Conservation (phyloP, 2,797 vertebrate species). For the Brotogeris chrysoptera region DNA sequence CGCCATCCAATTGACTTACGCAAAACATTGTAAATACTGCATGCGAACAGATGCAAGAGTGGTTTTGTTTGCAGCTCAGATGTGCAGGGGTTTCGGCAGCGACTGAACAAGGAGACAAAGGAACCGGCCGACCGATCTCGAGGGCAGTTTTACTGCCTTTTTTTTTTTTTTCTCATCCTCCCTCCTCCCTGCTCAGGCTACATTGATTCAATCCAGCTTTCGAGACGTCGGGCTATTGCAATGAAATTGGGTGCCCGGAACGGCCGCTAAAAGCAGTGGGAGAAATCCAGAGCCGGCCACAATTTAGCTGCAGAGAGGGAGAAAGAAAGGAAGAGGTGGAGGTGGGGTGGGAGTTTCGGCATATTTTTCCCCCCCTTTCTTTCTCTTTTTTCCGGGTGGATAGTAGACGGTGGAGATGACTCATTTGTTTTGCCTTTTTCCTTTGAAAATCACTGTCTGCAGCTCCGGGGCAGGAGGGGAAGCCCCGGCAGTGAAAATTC, state of each 20-base stretch:
- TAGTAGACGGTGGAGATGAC: background rate
- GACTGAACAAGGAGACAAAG: conserved; percentile 82
- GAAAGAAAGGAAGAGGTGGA: background rate
- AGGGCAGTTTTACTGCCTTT: conserved; percentile 69
- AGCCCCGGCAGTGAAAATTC: background rate
- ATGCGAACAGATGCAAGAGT: conserved; percentile 80
- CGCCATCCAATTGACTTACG: conserved; percentile 72
- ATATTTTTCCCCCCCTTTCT: background rate
- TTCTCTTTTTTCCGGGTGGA: background rate
- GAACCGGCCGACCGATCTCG: conserved; percentile 83
- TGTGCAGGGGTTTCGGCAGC: conserved; percentile 52
- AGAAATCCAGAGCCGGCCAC: background rate
- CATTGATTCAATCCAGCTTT: background rate
- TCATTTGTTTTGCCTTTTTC: background rate
- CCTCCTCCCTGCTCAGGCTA: background rate
- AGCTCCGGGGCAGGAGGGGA: background rate
- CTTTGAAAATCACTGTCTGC: background rate
- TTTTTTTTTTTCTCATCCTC: background rate
- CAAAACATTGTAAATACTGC: conserved; percentile 74
- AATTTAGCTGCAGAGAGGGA: background rate
- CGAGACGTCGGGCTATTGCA: background rate
- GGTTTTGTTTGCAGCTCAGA: conserved; percentile 60
- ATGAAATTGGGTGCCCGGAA: background rate
- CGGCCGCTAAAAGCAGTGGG: background rate
- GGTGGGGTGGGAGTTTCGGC: conserved; percentile 1